Percentiles rank a stretch among this genome's conserved stretches.
Evolutionary conservation across 2,113 vertebrate species (phyloP).

Genomic region (Cariama cristata): DNA sequence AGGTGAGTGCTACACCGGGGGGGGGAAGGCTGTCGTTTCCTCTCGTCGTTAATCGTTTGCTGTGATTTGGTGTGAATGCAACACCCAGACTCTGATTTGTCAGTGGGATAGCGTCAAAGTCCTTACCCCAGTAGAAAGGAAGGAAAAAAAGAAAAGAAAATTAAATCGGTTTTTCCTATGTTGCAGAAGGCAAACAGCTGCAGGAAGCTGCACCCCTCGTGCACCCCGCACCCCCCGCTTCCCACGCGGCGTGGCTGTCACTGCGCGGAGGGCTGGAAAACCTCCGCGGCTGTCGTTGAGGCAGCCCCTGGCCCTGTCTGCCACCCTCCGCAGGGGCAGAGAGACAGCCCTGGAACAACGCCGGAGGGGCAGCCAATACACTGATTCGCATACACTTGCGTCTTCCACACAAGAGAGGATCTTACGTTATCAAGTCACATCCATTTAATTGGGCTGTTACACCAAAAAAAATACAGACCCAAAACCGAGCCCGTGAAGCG

Average conservation of each 20-base stretch:
- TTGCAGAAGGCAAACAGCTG: background rate
- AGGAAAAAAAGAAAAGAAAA: background rate
- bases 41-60: background rate
- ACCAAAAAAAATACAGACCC: background rate
- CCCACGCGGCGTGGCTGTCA: background rate
- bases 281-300: background rate
- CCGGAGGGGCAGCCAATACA: background rate
- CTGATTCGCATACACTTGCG: background rate
- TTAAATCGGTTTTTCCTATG: background rate
- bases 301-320: accelerated
- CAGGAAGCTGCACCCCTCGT: background rate
- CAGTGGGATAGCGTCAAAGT: background rate
- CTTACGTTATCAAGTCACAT: background rate
- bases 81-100: background rate
- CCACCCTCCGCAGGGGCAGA: background rate
- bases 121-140: background rate
- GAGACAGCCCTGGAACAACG: background rate
- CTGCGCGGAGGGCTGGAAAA: background rate
- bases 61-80: background rate
- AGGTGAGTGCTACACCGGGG: background rate
- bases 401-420: background rate
- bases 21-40: background rate
- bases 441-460: background rate
- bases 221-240: background rate
- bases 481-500: background rate